Percentiles rank a stretch among this genome's conserved stretches.
Evolutionary conservation across 2,888 invertebrate species (phyloP).

Genomic region (Andrena minutula): DNA sequence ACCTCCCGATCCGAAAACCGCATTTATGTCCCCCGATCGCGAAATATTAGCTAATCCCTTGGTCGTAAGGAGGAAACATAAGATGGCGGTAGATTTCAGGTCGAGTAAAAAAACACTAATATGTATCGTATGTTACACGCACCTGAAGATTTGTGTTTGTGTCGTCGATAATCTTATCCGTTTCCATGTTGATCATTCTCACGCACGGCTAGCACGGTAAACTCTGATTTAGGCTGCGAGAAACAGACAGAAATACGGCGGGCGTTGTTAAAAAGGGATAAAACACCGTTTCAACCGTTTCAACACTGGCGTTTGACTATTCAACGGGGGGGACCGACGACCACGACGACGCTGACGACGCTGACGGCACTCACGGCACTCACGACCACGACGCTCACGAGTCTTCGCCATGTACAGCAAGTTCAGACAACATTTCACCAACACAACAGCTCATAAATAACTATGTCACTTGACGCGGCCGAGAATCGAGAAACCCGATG

Average conservation of each 20-base stretch:
- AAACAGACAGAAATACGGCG: conserved; percentile 34
- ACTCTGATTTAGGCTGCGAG: conserved; percentile 29
- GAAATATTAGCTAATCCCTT: conserved; percentile 50
- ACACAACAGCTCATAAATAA: conserved; percentile 74
- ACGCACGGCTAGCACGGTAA: conserved; percentile 45
- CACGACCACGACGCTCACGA: conserved; percentile 71
- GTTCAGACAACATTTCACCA: conserved; percentile 75
- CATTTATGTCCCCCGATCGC: conserved; percentile 5
- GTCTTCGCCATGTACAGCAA: conserved; percentile 76
- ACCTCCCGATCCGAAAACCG: background rate
- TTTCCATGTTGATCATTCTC: conserved; percentile 94
- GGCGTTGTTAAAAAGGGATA: conserved; percentile 44
- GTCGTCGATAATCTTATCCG: conserved; percentile 95
- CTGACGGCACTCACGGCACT: no score
- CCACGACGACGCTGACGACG: conserved; percentile 36
- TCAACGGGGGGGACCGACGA: conserved; percentile 48
- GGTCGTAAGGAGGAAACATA: conserved; percentile 72
- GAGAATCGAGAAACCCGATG: conserved; percentile 33
- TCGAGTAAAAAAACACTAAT: conserved; percentile 66
- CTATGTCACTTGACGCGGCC: conserved; percentile 60
- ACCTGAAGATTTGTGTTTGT: conserved; percentile 90
- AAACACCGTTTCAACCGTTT: conserved; percentile 57
- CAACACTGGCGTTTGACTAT: conserved; percentile 63
- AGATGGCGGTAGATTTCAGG: conserved; percentile 77
- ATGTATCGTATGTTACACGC: conserved; percentile 71